Percentiles rank a stretch among this genome's conserved stretches.
Conservation (phyloP, 2,797 vertebrate species). For the Eutrigla gurnardus region DNA sequence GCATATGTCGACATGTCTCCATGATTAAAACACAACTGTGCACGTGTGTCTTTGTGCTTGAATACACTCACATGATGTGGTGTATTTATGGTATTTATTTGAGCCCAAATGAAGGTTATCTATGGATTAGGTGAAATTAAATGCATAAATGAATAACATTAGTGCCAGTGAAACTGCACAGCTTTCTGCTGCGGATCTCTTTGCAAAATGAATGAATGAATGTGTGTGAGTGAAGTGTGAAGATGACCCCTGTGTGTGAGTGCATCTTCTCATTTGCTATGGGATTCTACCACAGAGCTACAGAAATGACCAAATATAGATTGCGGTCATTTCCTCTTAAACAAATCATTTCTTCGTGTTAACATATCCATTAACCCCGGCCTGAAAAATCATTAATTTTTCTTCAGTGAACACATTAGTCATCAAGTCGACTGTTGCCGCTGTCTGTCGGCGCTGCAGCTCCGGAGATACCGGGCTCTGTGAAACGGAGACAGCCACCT, state of each 20-base stretch:
- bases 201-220: slow-evolving; percentile 26
- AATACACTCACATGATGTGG: slow-evolving; percentile 18
- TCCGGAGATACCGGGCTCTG: slow-evolving; percentile 16
- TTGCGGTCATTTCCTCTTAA: slow-evolving; percentile 96
- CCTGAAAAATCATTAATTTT: slow-evolving; percentile 95
- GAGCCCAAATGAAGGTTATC: slow-evolving; percentile 60
- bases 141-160: slow-evolving; percentile 79
- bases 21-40: too few relatives aligned
- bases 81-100: slow-evolving; percentile 46
- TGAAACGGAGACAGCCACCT: slow-evolving; percentile 35
- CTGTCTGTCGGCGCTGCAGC: slow-evolving; percentile 79
- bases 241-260: slow-evolving; percentile 8
- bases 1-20: too few relatives aligned
- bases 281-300: slow-evolving; percentile 71
- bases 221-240: slow-evolving; percentile 32
- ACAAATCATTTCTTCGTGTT: slow-evolving; percentile 94
- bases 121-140: slow-evolving; percentile 70
- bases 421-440: slow-evolving; percentile 90
- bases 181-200: slow-evolving; percentile 53
- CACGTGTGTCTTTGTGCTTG: background rate
- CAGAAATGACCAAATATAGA: slow-evolving; percentile 93
- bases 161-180: slow-evolving; percentile 73
- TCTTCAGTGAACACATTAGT: slow-evolving; percentile 93
- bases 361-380: slow-evolving; percentile 96
- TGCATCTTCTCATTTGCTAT: slow-evolving; percentile 59